Evolutionary conservation across 2,113 vertebrate species (phyloP).

Genomic region (Oncorhynchus masou): DNA sequence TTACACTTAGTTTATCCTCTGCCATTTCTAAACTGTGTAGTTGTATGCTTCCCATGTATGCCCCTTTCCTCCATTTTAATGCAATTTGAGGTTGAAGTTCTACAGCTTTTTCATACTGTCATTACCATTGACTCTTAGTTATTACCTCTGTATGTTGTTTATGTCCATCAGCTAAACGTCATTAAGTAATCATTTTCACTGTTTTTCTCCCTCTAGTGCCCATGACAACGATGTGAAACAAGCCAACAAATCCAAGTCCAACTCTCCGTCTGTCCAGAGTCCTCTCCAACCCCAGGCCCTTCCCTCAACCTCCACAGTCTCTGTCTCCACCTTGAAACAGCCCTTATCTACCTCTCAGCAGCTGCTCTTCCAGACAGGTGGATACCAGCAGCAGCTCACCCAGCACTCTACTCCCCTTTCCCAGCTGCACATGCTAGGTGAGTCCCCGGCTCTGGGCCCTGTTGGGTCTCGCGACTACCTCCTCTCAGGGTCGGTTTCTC

Average conservation of each 20-base stretch:
- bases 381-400: constrained; percentile 54
- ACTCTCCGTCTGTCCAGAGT: constrained; percentile 34
- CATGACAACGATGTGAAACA: constrained; percentile 74
- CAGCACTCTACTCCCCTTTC: constrained; percentile 45
- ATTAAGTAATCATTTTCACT: not conserved
- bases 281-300: constrained; percentile 32
- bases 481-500: constrained; percentile 33
- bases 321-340: not conserved
- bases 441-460: constrained; percentile 67
- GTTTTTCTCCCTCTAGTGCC: constrained; percentile 54
- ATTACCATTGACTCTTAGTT: not conserved
- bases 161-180: not conserved
- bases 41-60: too few relatives aligned
- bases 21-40: too few relatives aligned
- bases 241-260: constrained; percentile 66
- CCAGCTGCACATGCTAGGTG: constrained; percentile 65
- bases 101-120: not conserved
- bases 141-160: not conserved
- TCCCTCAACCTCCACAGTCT: not conserved
- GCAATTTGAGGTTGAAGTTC: too few relatives aligned
- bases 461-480: constrained; percentile 70
- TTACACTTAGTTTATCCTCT: too few relatives aligned
- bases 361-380: constrained; percentile 68
- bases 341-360: constrained; percentile 45
- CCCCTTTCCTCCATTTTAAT: too few relatives aligned